phyloP scores from a whole-genome alignment of 2,113 vertebrate genomes.

The Coptodon bakossiorum region DNA sequence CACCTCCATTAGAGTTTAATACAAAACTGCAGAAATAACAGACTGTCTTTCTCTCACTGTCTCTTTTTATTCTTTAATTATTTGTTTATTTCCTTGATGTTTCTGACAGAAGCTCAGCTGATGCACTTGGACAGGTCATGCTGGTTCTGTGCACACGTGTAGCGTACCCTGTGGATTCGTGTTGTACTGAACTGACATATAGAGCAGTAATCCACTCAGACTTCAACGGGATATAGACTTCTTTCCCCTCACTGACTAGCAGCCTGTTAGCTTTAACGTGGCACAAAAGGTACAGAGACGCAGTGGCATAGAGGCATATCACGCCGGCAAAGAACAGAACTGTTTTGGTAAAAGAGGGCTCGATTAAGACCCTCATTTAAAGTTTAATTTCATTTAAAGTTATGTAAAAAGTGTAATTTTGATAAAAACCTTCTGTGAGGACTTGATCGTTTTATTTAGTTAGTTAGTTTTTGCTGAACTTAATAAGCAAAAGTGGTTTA shows the following conservation, averaged over 20 bases:
- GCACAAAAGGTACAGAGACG: not conserved
- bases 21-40: slow-evolving; percentile 48
- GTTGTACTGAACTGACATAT: slow-evolving; percentile 46
- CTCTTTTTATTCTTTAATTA: not conserved
- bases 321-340: not conserved
- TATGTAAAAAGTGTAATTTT: slow-evolving; percentile 31
- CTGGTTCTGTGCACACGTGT: not conserved
- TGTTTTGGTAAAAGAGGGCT: not conserved
- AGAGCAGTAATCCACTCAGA: slow-evolving; percentile 44
- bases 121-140: not conserved
- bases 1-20: slow-evolving; percentile 35
- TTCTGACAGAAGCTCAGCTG: slow-evolving; percentile 27
- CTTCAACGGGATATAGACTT: slow-evolving; percentile 46
- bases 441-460: slow-evolving; percentile 11
- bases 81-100: not conserved
- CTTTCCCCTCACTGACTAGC: slow-evolving; percentile 16
- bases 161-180: not conserved
- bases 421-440: not conserved
- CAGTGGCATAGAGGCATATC: not conserved
- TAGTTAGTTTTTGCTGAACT: slow-evolving; percentile 31
- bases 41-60: not conserved
- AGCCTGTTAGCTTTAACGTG: slow-evolving; percentile 15
- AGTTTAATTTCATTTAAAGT: slow-evolving; percentile 6
- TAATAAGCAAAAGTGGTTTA: slow-evolving; percentile 56
- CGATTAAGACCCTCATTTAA: not conserved